Percentiles rank a stretch among this genome's conserved stretches.
Evolutionary conservation across 2,888 invertebrate genomes (phyloP).

Genomic region (Brachyptera risi): DNA sequence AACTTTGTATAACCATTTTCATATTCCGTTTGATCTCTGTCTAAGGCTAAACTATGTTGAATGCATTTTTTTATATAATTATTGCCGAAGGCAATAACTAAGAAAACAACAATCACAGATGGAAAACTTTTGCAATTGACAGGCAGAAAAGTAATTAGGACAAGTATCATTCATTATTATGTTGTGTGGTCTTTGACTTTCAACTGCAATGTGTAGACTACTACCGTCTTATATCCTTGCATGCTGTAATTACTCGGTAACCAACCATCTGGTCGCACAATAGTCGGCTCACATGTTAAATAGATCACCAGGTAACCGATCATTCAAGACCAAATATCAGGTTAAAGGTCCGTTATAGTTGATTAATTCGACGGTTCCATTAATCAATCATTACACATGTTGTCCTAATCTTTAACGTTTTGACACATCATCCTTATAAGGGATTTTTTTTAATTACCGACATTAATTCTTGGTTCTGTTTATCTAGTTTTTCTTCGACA

Average conservation of each 20-base stretch:
- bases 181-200: slow-evolving; percentile 16
- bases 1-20: too few species aligned
- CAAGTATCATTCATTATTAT: slow-evolving; percentile 16
- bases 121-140: slow-evolving; percentile 21
- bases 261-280: background rate
- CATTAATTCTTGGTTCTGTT: too few species aligned
- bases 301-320: slow-evolving; percentile 7
- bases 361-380: slow-evolving; percentile 2
- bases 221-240: background rate
- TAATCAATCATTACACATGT: background rate
- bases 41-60: slow-evolving; percentile 12
- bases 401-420: too few species aligned
- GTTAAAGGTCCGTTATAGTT: background rate
- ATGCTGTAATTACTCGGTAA: background rate
- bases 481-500: too few species aligned
- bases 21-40: background rate
- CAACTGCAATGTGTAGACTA: background rate
- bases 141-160: slow-evolving; percentile 17
- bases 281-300: slow-evolving; percentile 5
- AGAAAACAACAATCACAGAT: slow-evolving; percentile 20
- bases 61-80: slow-evolving; percentile 12
- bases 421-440: too few species aligned
- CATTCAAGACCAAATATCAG: background rate
- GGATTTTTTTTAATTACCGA: too few species aligned
- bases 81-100: background rate